These are phyloP conservation scores for Cynaeus angustus DNA, from an alignment of 2,888 invertebrate genomes.

Conservation along the genomic window DNA sequence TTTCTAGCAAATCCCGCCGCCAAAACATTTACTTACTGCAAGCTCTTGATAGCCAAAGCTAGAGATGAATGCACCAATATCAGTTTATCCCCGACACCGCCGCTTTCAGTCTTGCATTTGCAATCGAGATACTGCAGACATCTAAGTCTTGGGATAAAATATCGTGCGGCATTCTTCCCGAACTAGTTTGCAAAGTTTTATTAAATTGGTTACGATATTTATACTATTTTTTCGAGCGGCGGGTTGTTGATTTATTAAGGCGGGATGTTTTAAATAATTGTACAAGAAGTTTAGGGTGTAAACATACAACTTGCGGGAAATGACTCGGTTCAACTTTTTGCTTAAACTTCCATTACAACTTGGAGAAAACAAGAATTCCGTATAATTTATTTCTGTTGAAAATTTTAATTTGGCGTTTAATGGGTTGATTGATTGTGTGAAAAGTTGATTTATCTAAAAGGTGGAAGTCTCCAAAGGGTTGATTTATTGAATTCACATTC, in stretches of 20 bases:
- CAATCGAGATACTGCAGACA: conserved; percentile 41
- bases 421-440: conserved; percentile 15
- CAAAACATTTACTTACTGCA: conserved; percentile 28
- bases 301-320: conserved; percentile 31
- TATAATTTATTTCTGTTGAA: conserved; percentile 6
- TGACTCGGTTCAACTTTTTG: conserved; percentile 31
- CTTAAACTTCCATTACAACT: conserved; percentile 22
- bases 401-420: conserved; percentile 19
- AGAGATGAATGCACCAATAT: conserved; percentile 40
- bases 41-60: conserved; percentile 27
- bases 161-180: conserved; percentile 39
- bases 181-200: conserved; percentile 45
- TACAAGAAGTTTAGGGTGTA: conserved; percentile 9
- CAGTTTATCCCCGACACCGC: conserved; percentile 18
- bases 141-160: conserved; percentile 42
- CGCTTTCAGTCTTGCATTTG: conserved; percentile 30
- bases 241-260: conserved; percentile 34
- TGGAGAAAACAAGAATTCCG: conserved; percentile 9
- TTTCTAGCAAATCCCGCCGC: not conserved
- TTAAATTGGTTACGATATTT: conserved; percentile 43
- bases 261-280: conserved; percentile 36
- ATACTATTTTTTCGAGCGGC: conserved; percentile 36
- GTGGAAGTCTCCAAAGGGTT: conserved; percentile 7
- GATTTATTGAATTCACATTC: conserved; percentile 34
- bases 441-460: conserved; percentile 24